These are phyloP conservation scores for Drosophila prolongata DNA, from an alignment of 2,888 invertebrate genomes.

Conservation along the genomic window DNA sequence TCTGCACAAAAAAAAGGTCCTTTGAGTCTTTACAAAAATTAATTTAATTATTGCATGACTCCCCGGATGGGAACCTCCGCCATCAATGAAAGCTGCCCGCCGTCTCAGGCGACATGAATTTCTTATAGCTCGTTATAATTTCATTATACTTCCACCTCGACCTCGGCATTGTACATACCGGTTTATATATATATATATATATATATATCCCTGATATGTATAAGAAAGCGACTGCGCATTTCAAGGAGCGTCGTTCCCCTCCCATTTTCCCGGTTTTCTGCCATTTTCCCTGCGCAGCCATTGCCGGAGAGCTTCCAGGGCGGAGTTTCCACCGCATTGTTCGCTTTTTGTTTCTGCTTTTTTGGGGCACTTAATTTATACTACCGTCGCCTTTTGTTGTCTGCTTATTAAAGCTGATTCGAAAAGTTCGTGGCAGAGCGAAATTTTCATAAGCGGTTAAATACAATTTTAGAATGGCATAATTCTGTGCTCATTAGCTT, in stretches of 20 bases:
- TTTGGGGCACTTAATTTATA: conserved; percentile 2
- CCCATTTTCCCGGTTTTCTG: conserved; percentile 32
- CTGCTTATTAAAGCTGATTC: conserved; percentile 62
- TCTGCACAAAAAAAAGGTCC: conserved; percentile 8
- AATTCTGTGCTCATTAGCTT: conserved; percentile 32
- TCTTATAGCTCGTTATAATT: conserved; percentile 79
- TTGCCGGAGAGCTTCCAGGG: conserved; percentile 69
- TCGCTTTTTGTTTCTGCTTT: conserved; percentile 41
- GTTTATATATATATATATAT: conserved; percentile 7
- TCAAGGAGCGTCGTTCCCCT: conserved; percentile 66
- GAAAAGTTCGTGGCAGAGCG: conserved; percentile 53
- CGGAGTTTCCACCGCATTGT: conserved; percentile 72
- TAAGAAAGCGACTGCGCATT: conserved; percentile 81
- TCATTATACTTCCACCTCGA: conserved; percentile 65
- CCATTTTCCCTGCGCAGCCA: conserved; percentile 75
- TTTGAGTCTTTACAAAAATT: conserved; percentile 38
- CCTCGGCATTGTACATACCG: conserved; percentile 37
- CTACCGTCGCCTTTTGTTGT: conserved; percentile 41
- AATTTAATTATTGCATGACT: conserved; percentile 65
- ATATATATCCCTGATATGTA: conserved; percentile 3
- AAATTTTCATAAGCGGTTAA: conserved; percentile 47
- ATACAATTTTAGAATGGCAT: conserved; percentile 38
- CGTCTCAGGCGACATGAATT: conserved; percentile 63
- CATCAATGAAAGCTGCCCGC: conserved; percentile 60
- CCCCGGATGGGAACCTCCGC: conserved; percentile 9